Base-by-base conservation (phyloP, 2,888 invertebrate genomes). In the Eretmocerus hayati region DNA sequence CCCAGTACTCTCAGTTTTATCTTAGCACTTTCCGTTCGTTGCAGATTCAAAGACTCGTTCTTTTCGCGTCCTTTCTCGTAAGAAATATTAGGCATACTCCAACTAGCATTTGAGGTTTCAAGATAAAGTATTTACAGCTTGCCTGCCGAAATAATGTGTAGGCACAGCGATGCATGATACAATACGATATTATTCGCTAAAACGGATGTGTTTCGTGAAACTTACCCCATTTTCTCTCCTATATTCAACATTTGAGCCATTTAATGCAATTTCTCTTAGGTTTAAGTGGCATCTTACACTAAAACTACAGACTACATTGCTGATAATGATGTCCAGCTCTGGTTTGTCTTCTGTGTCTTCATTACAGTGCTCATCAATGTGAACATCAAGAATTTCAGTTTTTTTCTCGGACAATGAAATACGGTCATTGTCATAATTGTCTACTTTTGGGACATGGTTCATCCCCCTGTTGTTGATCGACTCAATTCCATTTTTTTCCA, bases 231-330 rank as follows among this genome's bases (percentile, higher is more conserved):
- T 90, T 75, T 94, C 94, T 63, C 91, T 84, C 54, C 89, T 85
- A 71, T 90, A 96, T 70, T 94, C 94, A 44, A 97, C 96, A 75
- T 97, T 94, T 61, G 83, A 80, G 66, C 93, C 95, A 63, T 87
- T 86, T 67, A 90, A 78, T 45, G 95, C 96, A 61, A 97, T 93
- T 69, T 90, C 87, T 67, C 91, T 84, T 69, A 97, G 79, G 78
- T 96, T 93, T 66, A 97, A 79, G 76, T 96, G 95, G 74, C 96
- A 97, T 71, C 91, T 83, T 57, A 95, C 92, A 79, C 88, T 93
- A 79, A 96, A 93, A 80, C 87, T 90, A 77, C 91, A 91, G 70
- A 94, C 95, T 61, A 95, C 95, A 81, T 97, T 97, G 78, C 92
- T 95, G 73, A 96, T 93, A 69, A 89, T 85, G 71, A 96, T 94